phyloP scores from a whole-genome alignment of 1,140 invertebrate genomes.

The Macrobrachium rosenbergii region DNA sequence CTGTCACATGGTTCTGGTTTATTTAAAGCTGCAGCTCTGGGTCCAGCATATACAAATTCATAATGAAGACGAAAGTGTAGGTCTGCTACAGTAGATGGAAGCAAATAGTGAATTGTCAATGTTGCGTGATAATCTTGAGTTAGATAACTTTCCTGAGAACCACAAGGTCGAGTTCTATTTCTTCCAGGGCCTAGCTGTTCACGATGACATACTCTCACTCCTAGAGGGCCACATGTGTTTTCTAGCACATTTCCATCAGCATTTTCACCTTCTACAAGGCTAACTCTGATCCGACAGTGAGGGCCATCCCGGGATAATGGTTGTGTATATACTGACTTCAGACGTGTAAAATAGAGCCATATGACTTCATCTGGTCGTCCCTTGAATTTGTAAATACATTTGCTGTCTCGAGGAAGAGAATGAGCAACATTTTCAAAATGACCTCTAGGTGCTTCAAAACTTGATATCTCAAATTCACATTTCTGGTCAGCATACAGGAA shows the following conservation, averaged over 20 bases:
- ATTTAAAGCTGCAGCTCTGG: conserved; percentile 62
- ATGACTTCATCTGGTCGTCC: conserved; percentile 65
- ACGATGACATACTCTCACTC: conserved; percentile 59
- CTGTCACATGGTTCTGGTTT: conserved; percentile 59
- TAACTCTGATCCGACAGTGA: conserved; percentile 58
- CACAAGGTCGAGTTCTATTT: conserved; percentile 82
- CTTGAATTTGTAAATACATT: conserved; percentile 62
- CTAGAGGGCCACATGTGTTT: conserved; percentile 62
- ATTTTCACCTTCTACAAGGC: conserved; percentile 55
- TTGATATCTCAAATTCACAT: conserved; percentile 63
- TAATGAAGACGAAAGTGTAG: conserved; percentile 83
- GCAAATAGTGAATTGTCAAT: conserved; percentile 80
- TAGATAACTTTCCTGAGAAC: conserved; percentile 82
- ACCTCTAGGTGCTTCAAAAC: conserved; percentile 59
- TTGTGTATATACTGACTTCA: conserved; percentile 61
- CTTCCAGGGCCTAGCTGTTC: conserved; percentile 74
- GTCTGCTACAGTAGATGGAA: conserved; percentile 83
- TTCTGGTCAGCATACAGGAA: conserved; percentile 63
- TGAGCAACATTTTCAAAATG: conserved; percentile 66
- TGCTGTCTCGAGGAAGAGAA: conserved; percentile 62
- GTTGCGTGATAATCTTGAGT: conserved; percentile 80
- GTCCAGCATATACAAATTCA: conserved; percentile 78
- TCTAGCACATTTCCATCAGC: conserved; percentile 53
- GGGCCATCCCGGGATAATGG: conserved; percentile 49
- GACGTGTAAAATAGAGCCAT: conserved; percentile 65